These are phyloP conservation scores for Centruroides vittatus DNA, from an alignment of 1,140 invertebrate genomes.

Conservation along the genomic window DNA sequence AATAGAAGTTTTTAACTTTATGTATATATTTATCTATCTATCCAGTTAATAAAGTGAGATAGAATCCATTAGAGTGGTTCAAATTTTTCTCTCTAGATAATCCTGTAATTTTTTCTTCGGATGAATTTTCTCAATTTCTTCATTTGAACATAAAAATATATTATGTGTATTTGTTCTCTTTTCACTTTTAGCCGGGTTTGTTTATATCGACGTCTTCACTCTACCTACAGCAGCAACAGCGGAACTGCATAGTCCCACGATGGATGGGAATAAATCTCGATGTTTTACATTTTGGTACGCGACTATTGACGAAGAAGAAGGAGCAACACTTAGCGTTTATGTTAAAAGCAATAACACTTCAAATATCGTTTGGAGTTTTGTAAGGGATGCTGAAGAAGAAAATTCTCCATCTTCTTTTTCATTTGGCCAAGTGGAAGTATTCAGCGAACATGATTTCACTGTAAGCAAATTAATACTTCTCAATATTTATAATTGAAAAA, in stretches of 20 bases:
- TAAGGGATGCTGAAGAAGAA: background rate
- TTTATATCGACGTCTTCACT: conserved; percentile 12
- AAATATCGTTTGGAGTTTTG: conserved; percentile 7
- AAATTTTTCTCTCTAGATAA: no score
- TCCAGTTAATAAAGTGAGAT: no score
- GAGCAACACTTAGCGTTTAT: conserved; percentile 3
- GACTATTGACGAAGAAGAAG: conserved; percentile 9
- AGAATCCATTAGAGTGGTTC: no score
- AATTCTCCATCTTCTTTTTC: background rate
- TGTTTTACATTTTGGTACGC: conserved; percentile 12
- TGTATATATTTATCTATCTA: no score
- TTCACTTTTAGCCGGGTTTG: conserved; percentile 6
- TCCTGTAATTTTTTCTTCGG: no score
- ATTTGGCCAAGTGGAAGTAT: conserved; percentile 8
- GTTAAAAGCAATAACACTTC: conserved; percentile 5
- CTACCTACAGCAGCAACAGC: conserved; percentile 1
- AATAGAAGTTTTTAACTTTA: background rate
- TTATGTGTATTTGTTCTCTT: background rate
- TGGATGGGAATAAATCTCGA: conserved; percentile 7
- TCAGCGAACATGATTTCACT: conserved; percentile 1
- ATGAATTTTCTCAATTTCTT: no score
- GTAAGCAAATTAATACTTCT: background rate
- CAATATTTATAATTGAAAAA: background rate
- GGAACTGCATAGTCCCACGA: background rate
- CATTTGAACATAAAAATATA: no score